phyloP scores from a whole-genome alignment of 2,888 invertebrate genomes.

The Tinea semifulvella region DNA sequence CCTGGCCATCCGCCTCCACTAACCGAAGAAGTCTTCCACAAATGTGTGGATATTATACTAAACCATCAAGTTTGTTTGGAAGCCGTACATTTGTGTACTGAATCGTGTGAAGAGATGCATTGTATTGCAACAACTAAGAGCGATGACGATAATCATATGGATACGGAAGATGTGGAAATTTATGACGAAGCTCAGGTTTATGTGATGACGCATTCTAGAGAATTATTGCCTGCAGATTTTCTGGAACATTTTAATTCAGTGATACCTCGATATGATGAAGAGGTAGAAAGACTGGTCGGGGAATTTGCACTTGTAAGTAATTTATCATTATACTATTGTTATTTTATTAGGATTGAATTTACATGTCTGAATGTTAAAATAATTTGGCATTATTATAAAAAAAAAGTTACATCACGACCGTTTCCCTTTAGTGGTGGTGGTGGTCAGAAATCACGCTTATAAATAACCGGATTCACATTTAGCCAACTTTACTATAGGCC shows the following conservation, averaged over 20 bases:
- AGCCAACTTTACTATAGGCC: no score
- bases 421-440: no score
- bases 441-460: no score
- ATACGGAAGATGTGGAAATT: slow-evolving; percentile 30
- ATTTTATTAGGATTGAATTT: background rate
- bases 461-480: no score
- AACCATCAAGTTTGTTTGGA: slow-evolving; percentile 55
- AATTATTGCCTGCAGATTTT: slow-evolving; percentile 38
- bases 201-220: slow-evolving; percentile 49
- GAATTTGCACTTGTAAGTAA: slow-evolving; percentile 61
- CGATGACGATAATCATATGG: slow-evolving; percentile 45
- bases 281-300: slow-evolving; percentile 68
- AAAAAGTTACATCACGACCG: background rate
- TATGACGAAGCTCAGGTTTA: slow-evolving; percentile 41
- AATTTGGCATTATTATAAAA: background rate
- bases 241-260: slow-evolving; percentile 37
- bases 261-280: slow-evolving; percentile 50
- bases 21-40: slow-evolving; percentile 30
- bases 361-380: background rate
- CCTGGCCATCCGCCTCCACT: slow-evolving; percentile 53
- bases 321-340: background rate
- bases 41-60: slow-evolving; percentile 30
- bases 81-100: slow-evolving; percentile 54
- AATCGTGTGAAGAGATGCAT: slow-evolving; percentile 60
- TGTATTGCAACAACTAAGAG: slow-evolving; percentile 54